Evolutionary conservation across 1,140 invertebrate species (phyloP).

Genomic region (Armadillidium nasatum): DNA sequence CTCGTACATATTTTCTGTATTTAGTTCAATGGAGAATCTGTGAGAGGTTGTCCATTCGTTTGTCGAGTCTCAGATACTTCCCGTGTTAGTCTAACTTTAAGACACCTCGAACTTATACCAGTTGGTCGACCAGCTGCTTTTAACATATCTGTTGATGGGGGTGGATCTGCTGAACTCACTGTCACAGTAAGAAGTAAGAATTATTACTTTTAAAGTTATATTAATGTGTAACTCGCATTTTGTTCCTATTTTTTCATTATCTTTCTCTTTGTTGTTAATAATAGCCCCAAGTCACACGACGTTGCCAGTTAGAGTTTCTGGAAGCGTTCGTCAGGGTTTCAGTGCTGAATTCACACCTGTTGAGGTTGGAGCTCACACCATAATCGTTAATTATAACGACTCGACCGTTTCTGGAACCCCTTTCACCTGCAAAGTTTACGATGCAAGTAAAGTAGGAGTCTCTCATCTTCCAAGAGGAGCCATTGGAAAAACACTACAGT

Average conservation of each 20-base stretch:
- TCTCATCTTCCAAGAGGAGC: constrained; percentile 53
- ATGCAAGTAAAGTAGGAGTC: constrained; percentile 60
- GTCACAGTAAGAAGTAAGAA: constrained; percentile 69
- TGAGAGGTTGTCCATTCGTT: constrained; percentile 84
- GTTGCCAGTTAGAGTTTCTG: constrained; percentile 81
- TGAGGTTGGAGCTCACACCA: constrained; percentile 81
- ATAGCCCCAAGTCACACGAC: constrained; percentile 55
- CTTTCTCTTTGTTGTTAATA: constrained; percentile 54
- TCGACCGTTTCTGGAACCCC: constrained; percentile 84
- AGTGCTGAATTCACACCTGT: constrained; percentile 85
- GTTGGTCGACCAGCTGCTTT: constrained; percentile 81
- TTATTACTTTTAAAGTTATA: not conserved
- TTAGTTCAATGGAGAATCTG: constrained; percentile 90
- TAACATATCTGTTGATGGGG: constrained; percentile 80
- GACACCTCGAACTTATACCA: constrained; percentile 77
- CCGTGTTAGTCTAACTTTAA: constrained; percentile 69
- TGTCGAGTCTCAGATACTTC: constrained; percentile 75
- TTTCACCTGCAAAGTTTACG: constrained; percentile 87
- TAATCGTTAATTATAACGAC: constrained; percentile 86
- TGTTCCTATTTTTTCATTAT: constrained; percentile 46
- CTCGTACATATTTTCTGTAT: not conserved
- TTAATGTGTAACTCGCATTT: constrained; percentile 30
- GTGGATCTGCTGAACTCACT: constrained; percentile 74
- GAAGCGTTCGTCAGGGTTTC: constrained; percentile 76
- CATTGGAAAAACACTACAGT: constrained; percentile 55